phyloP scores from a whole-genome alignment of 2,113 vertebrate species.

The Dromas ardeola region DNA sequence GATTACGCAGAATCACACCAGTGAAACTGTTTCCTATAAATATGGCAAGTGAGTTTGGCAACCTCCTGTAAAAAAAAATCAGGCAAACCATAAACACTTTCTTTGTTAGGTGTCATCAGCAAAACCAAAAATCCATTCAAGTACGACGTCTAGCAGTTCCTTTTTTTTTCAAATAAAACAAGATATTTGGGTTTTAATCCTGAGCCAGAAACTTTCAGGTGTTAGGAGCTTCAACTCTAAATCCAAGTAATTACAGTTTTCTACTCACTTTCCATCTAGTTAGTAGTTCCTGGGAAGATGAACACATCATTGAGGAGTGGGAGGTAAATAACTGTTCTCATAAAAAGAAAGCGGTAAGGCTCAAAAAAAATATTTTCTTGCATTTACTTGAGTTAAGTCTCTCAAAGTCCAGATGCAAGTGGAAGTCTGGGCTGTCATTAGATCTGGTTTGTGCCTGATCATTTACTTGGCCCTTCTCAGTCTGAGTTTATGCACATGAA shows the following conservation, averaged over 20 bases:
- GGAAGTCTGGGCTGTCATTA: not conserved
- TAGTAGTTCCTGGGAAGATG: not conserved
- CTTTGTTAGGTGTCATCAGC: not conserved
- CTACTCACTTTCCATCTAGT: not conserved
- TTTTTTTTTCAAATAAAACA: not conserved
- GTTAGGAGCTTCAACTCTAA: not conserved
- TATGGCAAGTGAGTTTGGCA: not conserved
- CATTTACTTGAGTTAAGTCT: not conserved
- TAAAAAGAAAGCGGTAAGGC: not conserved
- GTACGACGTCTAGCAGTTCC: not conserved
- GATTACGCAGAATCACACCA: not conserved
- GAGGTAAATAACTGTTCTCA: not conserved
- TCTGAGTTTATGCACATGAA: not conserved
- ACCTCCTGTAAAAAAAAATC: not conserved
- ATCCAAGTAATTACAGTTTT: not conserved
- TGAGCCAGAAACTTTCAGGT: not conserved
- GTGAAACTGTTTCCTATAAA: not conserved
- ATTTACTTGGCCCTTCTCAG: not conserved
- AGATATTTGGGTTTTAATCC: not conserved
- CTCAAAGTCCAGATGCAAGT: not conserved
- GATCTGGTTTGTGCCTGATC: not conserved
- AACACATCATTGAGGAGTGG: not conserved
- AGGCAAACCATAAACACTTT: not conserved
- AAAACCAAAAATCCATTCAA: not conserved
- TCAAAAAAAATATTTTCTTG: not conserved